Conservation (phyloP, 2,797 vertebrate species). For the Stomatorhinus walkeri region DNA sequence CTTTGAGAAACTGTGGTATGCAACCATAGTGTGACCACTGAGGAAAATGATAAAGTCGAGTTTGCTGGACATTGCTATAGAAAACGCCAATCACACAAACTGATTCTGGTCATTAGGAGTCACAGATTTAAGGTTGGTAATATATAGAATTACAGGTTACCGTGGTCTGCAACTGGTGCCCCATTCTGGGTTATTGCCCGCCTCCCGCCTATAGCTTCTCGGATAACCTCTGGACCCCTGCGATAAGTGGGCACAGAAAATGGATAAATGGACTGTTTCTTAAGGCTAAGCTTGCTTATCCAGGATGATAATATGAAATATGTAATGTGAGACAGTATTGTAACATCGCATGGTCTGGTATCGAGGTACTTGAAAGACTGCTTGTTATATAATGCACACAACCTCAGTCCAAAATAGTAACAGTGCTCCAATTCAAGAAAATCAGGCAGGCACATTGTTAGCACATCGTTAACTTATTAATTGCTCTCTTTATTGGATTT, state of each 20-base stretch:
- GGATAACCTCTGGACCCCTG: not conserved
- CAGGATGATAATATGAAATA: not conserved
- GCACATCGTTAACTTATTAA: not conserved
- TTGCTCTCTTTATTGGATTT: not conserved
- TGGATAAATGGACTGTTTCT: not conserved
- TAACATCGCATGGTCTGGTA: not conserved
- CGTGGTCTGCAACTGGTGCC: not conserved
- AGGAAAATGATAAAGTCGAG: not conserved
- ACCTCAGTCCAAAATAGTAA: not conserved
- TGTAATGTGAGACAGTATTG: not conserved
- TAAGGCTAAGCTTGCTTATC: not conserved
- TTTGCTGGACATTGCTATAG: not conserved
- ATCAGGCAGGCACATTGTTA: not conserved
- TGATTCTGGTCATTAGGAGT: not conserved
- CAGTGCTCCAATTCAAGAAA: not conserved
- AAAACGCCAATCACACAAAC: not conserved
- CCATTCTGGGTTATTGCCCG: not conserved
- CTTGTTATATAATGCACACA: not conserved
- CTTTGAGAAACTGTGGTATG: conserved; percentile 32
- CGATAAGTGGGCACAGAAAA: not conserved
- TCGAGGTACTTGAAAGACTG: not conserved
- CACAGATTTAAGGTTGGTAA: not conserved
- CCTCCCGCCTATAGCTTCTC: not conserved
- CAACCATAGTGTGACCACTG: conserved; percentile 22
- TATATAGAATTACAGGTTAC: not conserved